Evolutionary conservation across 2,113 vertebrate species (phyloP).

Genomic region (Mohoua ochrocephala): DNA sequence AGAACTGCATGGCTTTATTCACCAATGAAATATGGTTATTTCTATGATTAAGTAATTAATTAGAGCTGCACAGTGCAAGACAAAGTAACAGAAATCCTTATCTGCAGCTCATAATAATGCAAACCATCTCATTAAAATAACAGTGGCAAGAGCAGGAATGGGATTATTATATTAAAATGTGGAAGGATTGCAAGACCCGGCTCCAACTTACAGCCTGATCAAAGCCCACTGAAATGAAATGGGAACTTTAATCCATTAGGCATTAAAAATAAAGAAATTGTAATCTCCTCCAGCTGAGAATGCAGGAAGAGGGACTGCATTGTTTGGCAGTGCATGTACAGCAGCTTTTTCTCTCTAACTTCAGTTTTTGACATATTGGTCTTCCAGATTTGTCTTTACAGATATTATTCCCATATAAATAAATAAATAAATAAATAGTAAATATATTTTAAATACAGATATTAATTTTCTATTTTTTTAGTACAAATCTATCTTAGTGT

Average conservation of each 20-base stretch:
- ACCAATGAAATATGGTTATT: not conserved
- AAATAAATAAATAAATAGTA: constrained; percentile 35
- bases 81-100: not conserved
- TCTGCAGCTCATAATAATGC: not conserved
- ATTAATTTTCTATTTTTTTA: not conserved
- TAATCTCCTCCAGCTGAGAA: constrained; percentile 28
- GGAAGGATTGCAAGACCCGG: not conserved
- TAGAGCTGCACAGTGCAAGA: not conserved
- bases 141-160: not conserved
- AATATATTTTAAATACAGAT: constrained; percentile 8
- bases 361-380: not conserved
- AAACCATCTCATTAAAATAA: constrained; percentile 14
- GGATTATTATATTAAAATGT: not conserved
- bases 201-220: not conserved
- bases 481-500: constrained; percentile 24
- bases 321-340: not conserved
- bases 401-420: not conserved
- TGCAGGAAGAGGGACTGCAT: not conserved
- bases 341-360: not conserved
- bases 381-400: not conserved
- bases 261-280: constrained; percentile 22
- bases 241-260: constrained; percentile 27
- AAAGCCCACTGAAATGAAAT: constrained; percentile 19
- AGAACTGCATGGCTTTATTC: not conserved
- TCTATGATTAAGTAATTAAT: constrained; percentile 1